A percentile compares a stretch with the other conserved stretches of the same genome.
phyloP scores from a whole-genome alignment of 1,140 invertebrate species.

The Bombus affinis region DNA sequence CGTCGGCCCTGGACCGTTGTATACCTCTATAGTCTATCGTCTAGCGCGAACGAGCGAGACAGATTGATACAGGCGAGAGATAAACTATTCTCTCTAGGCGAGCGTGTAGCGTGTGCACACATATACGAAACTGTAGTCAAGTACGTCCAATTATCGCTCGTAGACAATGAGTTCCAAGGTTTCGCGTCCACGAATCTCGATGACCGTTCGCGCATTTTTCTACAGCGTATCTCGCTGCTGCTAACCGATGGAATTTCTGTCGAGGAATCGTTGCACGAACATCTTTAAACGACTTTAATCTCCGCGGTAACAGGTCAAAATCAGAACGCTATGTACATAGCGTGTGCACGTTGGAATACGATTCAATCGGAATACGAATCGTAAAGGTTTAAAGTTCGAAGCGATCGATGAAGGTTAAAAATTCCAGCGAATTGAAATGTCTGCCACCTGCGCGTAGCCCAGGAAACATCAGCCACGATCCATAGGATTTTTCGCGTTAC shows the following conservation, averaged over 20 bases:
- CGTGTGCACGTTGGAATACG: too few relatives aligned
- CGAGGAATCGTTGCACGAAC: not conserved
- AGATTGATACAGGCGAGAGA: constrained; percentile 45
- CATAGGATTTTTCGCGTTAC: not conserved
- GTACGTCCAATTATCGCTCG: constrained; percentile 63
- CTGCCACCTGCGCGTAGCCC: too few relatives aligned
- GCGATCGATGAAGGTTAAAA: too few relatives aligned
- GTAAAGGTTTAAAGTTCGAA: too few relatives aligned
- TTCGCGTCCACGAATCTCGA: constrained; percentile 59
- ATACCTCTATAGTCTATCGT: constrained; percentile 41
- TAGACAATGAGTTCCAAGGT: constrained; percentile 63
- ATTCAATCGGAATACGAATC: too few relatives aligned
- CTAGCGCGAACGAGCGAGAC: constrained; percentile 47
- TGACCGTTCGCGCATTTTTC: constrained; percentile 34
- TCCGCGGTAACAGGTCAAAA: too few relatives aligned
- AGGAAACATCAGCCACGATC: not conserved
- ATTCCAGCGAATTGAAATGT: too few relatives aligned
- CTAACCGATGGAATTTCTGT: not conserved
- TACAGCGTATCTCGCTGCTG: constrained; percentile 25
- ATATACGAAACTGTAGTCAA: constrained; percentile 45
- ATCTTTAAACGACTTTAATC: not conserved
- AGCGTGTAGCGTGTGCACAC: not conserved
- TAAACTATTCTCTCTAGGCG: constrained; percentile 52
- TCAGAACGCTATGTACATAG: too few relatives aligned
- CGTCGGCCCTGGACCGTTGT: constrained; percentile 71